phyloP scores from a whole-genome alignment of 2,113 vertebrate species.

The Steatornis caripensis region DNA sequence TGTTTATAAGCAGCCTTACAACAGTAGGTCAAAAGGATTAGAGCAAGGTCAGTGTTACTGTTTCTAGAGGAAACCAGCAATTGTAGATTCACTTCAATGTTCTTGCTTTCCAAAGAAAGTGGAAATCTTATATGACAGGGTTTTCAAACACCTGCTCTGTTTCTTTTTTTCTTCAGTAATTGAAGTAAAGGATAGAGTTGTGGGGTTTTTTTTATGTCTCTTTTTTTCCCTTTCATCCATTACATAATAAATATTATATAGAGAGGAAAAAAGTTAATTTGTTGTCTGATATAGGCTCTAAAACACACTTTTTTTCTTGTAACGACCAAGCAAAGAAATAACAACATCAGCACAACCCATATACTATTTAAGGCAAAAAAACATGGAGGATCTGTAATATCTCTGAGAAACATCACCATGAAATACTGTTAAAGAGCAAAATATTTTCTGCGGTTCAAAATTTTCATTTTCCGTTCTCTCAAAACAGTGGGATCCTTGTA shows the following conservation, averaged over 20 bases:
- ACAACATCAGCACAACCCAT: background rate
- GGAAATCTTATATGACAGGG: background rate
- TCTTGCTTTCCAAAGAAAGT: constrained; percentile 11
- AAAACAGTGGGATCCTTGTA: background rate
- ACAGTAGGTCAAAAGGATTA: constrained; percentile 50
- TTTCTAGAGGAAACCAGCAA: constrained; percentile 24
- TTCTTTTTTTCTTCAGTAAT: background rate
- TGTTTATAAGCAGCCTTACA: constrained; percentile 25
- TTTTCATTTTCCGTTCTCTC: background rate
- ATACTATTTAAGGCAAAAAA: background rate
- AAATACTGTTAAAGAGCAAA: background rate
- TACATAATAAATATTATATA: background rate
- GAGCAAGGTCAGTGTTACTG: constrained; percentile 11
- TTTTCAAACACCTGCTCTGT: background rate
- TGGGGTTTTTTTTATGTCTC: background rate
- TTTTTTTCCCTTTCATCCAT: background rate
- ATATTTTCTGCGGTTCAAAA: background rate
- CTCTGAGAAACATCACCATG: background rate
- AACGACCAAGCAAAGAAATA: background rate
- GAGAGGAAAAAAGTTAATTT: background rate
- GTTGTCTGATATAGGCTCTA: background rate
- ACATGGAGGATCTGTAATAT: background rate
- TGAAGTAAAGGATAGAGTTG: background rate
- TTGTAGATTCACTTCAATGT: background rate
- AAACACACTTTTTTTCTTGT: background rate